A percentile compares a stretch with the other conserved stretches of the same genome.
phyloP scores from a whole-genome alignment of 1,140 invertebrate genomes.

The Pentalonia nigronervosa region DNA sequence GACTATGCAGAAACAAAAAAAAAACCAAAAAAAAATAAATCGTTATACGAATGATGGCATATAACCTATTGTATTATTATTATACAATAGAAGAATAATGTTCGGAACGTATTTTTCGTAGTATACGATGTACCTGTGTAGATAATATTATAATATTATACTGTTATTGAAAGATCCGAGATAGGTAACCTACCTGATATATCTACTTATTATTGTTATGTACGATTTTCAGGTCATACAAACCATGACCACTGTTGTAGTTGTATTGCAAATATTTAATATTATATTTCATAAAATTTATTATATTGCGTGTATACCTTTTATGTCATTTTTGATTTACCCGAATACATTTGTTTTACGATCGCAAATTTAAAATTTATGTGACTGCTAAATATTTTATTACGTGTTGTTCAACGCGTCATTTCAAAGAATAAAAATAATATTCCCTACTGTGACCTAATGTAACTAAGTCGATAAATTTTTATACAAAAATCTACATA shows the following conservation, averaged over 20 bases:
- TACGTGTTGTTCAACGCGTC: background rate
- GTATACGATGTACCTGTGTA: background rate
- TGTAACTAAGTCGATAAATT: background rate
- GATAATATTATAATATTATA: background rate
- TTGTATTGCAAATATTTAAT: background rate
- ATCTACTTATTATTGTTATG: background rate
- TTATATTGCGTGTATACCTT: background rate
- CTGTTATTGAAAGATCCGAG: background rate
- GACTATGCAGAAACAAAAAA: background rate
- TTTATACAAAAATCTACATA: background rate
- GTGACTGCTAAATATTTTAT: background rate
- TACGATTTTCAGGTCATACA: constrained; percentile 1
- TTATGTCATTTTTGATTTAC: background rate
- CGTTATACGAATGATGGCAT: background rate
- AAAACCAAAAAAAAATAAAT: background rate
- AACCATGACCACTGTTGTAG: background rate
- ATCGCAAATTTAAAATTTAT: constrained; percentile 1
- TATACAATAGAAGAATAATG: background rate
- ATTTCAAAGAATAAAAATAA: background rate
- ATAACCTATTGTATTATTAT: no score
- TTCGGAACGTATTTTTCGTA: background rate
- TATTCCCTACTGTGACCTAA: background rate
- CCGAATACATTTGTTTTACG: background rate
- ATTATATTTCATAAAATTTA: background rate
- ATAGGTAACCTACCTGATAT: background rate